Evolutionary conservation across 53 echinoderm and acorn worm species (phyloP).

Genomic region (Antedon mediterranea): DNA sequence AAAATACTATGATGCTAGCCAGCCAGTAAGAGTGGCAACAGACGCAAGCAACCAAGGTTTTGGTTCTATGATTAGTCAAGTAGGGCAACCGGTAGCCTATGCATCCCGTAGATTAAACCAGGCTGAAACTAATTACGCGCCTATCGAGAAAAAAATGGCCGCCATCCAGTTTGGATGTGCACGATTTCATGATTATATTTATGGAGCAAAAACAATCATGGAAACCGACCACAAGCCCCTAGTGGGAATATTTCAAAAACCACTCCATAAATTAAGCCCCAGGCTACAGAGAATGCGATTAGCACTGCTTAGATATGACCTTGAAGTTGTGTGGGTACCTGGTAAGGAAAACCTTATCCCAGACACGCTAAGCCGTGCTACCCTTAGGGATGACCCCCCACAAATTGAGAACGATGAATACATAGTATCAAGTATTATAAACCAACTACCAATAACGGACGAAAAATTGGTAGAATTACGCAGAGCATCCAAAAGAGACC

Average conservation of each 20-base stretch:
- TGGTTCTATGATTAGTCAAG: no score
- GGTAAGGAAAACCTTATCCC: slow-evolving; percentile 1
- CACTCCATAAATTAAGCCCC: slow-evolving; percentile 33
- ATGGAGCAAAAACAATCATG: not conserved
- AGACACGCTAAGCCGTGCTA: not conserved
- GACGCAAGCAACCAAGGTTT: no score
- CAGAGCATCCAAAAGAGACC: no score
- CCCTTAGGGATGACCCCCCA: not conserved
- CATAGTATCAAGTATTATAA: not conserved
- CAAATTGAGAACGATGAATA: not conserved
- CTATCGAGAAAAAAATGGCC: no score
- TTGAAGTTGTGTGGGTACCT: not conserved
- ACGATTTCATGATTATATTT: not conserved
- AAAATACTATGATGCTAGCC: no score
- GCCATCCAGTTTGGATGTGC: not conserved
- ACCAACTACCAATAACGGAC: not conserved
- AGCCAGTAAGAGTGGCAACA: no score
- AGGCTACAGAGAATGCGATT: no score
- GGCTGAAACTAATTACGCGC: no score
- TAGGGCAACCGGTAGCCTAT: no score
- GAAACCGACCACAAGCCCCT: slow-evolving; percentile 33
- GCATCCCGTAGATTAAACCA: no score
- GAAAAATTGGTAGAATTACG: not conserved
- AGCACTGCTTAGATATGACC: slow-evolving; percentile 21
- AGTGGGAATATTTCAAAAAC: slow-evolving; percentile 27